Percentiles rank a stretch among this genome's conserved stretches.
Evolutionary conservation across 2,888 invertebrate genomes (phyloP).

Genomic region (Cybosia mesomella): DNA sequence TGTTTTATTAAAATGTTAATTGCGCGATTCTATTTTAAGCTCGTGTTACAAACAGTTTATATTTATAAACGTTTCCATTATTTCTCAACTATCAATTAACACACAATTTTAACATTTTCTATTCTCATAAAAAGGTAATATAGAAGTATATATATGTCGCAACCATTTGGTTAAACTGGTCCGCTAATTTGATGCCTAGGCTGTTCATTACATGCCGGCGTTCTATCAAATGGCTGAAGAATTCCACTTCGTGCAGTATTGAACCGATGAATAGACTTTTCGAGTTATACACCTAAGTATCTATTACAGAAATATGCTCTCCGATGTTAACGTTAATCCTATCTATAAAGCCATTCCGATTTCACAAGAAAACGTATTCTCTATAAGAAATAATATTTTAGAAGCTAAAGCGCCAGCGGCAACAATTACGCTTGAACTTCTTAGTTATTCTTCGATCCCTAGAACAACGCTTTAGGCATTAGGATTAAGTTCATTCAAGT

Average conservation of each 20-base stretch:
- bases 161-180: too few relatives aligned
- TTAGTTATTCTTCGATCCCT: neutral
- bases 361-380: neutral
- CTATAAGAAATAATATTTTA: neutral
- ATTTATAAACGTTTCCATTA: neutral
- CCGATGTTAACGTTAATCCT: too few relatives aligned
- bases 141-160: too few relatives aligned
- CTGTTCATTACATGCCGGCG: too few relatives aligned
- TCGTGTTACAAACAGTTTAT: neutral
- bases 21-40: slow-evolving; percentile 18
- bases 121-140: too few relatives aligned
- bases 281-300: too few relatives aligned
- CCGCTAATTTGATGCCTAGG: too few relatives aligned
- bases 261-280: too few relatives aligned
- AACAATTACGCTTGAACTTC: neutral
- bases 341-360: neutral
- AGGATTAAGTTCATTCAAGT: neutral
- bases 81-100: neutral
- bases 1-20: slow-evolving; percentile 7
- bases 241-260: too few relatives aligned
- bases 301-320: neutral
- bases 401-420: neutral
- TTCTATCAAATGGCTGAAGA: too few relatives aligned
- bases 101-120: too few relatives aligned
- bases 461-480: neutral